These are phyloP conservation scores for Alsophila aescularia DNA, from an alignment of 2,888 invertebrate species.

Conservation along the genomic window DNA sequence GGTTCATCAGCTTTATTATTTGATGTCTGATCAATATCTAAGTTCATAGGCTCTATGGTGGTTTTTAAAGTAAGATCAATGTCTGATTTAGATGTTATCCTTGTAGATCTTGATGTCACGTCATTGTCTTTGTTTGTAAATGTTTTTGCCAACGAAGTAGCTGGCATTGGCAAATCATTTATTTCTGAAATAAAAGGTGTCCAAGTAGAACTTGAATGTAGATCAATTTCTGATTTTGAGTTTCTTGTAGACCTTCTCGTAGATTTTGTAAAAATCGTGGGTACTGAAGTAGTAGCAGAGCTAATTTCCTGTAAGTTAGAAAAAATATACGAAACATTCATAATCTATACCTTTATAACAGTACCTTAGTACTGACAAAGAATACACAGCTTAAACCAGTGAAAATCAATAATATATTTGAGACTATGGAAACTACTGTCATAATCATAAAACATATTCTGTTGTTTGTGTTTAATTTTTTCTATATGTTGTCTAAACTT, in stretches of 20 bases:
- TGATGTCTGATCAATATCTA: too few relatives aligned
- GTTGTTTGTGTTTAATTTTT: conserved; percentile 39
- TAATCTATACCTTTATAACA: too few relatives aligned
- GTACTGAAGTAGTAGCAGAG: not conserved
- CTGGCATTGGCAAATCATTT: not conserved
- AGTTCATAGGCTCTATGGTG: too few relatives aligned
- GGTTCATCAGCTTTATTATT: too few relatives aligned
- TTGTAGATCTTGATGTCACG: not conserved
- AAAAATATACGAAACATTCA: not conserved
- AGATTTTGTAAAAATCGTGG: not conserved
- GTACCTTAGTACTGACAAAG: too few relatives aligned
- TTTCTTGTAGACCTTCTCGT: not conserved
- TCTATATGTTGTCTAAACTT: conserved; percentile 49
- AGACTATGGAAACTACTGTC: not conserved
- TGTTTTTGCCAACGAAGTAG: not conserved
- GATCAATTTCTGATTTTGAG: not conserved
- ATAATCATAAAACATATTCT: not conserved
- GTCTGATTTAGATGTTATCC: not conserved
- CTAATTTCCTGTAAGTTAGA: conserved; percentile 1
- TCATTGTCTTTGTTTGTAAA: not conserved
- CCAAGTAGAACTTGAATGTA: not conserved
- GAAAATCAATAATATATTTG: too few relatives aligned
- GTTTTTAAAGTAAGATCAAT: not conserved
- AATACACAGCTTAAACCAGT: too few relatives aligned
- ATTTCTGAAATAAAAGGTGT: not conserved